Evolutionary conservation across 2,797 vertebrate species (phyloP).

Genomic region (Sebastes taczanowskii): DNA sequence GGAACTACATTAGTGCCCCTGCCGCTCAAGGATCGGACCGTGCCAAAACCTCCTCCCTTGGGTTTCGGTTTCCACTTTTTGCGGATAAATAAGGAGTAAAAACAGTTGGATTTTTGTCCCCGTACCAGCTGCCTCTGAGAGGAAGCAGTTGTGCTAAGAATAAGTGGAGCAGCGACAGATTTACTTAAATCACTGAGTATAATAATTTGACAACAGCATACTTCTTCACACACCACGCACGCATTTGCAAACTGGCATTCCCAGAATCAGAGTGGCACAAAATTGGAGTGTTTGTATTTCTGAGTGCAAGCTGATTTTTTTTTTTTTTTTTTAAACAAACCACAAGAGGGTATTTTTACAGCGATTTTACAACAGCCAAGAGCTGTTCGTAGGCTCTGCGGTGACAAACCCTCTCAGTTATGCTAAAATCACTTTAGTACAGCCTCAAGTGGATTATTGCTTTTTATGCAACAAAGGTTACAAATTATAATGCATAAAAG

Average conservation of each 20-base stretch:
- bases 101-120: background rate
- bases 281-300: slow-evolving; percentile 41
- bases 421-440: slow-evolving; percentile 48
- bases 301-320: slow-evolving; percentile 3
- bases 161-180: slow-evolving; percentile 30
- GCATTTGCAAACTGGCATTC: slow-evolving; percentile 47
- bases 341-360: slow-evolving; percentile 20
- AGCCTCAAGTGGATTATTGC: slow-evolving; percentile 37
- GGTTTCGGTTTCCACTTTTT: slow-evolving; percentile 7
- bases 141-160: slow-evolving; percentile 3
- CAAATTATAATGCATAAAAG: slow-evolving; percentile 14
- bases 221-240: slow-evolving; percentile 27
- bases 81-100: background rate
- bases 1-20: slow-evolving; percentile 16
- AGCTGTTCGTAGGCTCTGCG: slow-evolving; percentile 17
- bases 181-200: slow-evolving; percentile 30
- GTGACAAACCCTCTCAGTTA: slow-evolving; percentile 22
- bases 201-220: slow-evolving; percentile 37
- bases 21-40: background rate
- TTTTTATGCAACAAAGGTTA: slow-evolving; percentile 41
- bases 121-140: slow-evolving; percentile 7
- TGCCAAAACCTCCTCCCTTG: background rate
- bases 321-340: background rate
- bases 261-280: slow-evolving; percentile 28
- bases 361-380: slow-evolving; percentile 32